These are phyloP conservation scores for Enteromius viviparus DNA, from an alignment of 2,797 vertebrate genomes.

Conservation along the genomic window DNA sequence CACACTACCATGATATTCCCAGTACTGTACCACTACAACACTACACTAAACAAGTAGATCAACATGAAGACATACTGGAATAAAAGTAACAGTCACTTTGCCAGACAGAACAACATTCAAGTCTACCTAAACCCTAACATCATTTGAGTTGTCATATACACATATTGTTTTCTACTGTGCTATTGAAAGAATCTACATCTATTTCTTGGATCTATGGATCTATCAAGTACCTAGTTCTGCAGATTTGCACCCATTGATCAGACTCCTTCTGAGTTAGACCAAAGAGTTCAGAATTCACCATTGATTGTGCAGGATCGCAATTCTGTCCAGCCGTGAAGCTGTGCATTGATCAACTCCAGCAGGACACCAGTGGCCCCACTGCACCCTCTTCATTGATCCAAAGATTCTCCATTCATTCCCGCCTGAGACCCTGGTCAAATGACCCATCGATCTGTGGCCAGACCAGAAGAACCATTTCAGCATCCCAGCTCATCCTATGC, in stretches of 20 bases:
- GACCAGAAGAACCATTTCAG: slow-evolving; percentile 49
- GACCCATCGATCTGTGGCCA: slow-evolving; percentile 70
- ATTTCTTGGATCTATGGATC: slow-evolving; percentile 30
- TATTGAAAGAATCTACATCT: slow-evolving; percentile 1
- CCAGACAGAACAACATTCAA: not conserved
- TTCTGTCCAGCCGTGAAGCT: slow-evolving; percentile 47
- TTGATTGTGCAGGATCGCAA: slow-evolving; percentile 58
- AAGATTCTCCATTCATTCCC: slow-evolving; percentile 33
- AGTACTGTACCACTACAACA: not conserved
- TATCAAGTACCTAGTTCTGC: slow-evolving; percentile 14
- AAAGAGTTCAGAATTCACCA: slow-evolving; percentile 45
- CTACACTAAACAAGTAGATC: slow-evolving; percentile 34
- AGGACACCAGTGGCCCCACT: slow-evolving; percentile 59
- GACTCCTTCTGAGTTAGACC: slow-evolving; percentile 43
- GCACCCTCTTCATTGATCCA: slow-evolving; percentile 70
- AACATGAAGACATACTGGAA: not conserved
- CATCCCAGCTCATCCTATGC: slow-evolving; percentile 41
- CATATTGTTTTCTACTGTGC: no score
- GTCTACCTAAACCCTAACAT: not conserved
- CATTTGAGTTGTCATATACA: not conserved
- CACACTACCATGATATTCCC: not conserved
- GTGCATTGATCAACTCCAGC: slow-evolving; percentile 65
- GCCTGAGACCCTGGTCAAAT: slow-evolving; percentile 65
- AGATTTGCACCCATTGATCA: slow-evolving; percentile 51
- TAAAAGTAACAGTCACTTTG: not conserved